phyloP scores from a whole-genome alignment of 1,140 invertebrate genomes.

The Odontomachus brunneus region DNA sequence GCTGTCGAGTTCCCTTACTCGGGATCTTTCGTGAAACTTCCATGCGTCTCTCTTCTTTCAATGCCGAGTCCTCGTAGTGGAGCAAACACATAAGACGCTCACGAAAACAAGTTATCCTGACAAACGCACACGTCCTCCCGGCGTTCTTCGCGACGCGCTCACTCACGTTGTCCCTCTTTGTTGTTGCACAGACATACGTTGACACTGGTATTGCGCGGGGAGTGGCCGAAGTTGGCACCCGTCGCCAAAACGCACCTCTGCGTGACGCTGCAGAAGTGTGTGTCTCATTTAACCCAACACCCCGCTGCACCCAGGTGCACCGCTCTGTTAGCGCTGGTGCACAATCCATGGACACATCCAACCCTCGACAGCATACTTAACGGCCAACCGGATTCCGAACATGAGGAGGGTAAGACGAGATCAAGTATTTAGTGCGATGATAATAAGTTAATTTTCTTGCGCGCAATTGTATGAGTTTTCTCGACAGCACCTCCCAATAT shows the following conservation, averaged over 20 bases:
- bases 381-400: slow-evolving; percentile 82
- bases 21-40: too few species aligned
- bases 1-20: too few species aligned
- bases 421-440: not conserved
- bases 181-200: slow-evolving; percentile 84
- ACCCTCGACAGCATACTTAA: slow-evolving; percentile 84
- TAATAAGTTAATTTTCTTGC: too few species aligned
- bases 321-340: slow-evolving; percentile 83
- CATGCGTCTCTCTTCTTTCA: too few species aligned
- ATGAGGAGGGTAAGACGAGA: slow-evolving; percentile 80
- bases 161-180: slow-evolving; percentile 3
- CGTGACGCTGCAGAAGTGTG: slow-evolving; percentile 85
- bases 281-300: slow-evolving; percentile 81
- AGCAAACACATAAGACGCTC: not conserved
- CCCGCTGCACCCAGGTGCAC: slow-evolving; percentile 83
- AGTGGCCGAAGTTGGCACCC: slow-evolving; percentile 85
- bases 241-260: slow-evolving; percentile 86
- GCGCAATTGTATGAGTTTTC: too few species aligned
- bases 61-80: too few species aligned
- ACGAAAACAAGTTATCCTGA: slow-evolving; percentile 15
- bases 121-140: slow-evolving; percentile 1
- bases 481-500: too few species aligned
- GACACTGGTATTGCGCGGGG: slow-evolving; percentile 86
- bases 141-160: not conserved
- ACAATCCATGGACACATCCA: slow-evolving; percentile 85